Base-by-base conservation (phyloP, 2,113 vertebrate species). In the Tricholaema leucomelas region DNA sequence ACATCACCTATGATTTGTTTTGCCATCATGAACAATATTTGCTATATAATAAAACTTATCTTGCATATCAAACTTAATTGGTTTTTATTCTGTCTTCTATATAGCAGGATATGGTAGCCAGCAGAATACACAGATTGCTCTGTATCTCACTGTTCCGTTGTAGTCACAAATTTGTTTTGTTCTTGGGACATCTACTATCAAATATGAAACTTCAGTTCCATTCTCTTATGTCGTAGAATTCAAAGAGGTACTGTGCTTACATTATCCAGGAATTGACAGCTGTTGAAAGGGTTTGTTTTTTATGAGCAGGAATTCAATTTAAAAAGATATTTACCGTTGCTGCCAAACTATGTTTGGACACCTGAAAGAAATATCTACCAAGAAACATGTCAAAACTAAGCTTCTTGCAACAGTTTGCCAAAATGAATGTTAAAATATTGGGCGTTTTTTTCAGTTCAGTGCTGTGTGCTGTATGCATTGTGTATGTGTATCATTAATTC, bases 271-370 rank as follows among this genome's bases (percentile, higher is more conserved):
- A 93, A 40, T 31, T 71, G 69, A 69, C 46, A 93, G 6, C 25
- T 79, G 40, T 83, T 88, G 70, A 81, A 95, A 95, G 91, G 23
- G 15, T 88, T 67, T 28, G 38, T 27, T 96, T 92, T 94, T 63
- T 7, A 25, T 13, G 48, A 24, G 23, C 38, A n/a, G 19, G 38
- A 85, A 44, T 14, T 61, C 23, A 17, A 40, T 30, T 48, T 63
- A 73, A 80, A 40, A 79, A 12, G 71, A n/a, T 55, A 65, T 94
- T 95, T 52, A 65, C 30, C 81, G n/a, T 35, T 42, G 7, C 11
- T 93, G 27, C 44, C 80, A 91, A 21, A 27, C 4, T 84, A 82
- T 78, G 30, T 80, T 63, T 91, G 44, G 52, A 60, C 31, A 72
- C 9, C 28, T 85, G 40, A 65, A 85, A 76, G 17, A 72, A 73